Conservation (phyloP, 1,140 invertebrate species). For the Ladona fulva region DNA sequence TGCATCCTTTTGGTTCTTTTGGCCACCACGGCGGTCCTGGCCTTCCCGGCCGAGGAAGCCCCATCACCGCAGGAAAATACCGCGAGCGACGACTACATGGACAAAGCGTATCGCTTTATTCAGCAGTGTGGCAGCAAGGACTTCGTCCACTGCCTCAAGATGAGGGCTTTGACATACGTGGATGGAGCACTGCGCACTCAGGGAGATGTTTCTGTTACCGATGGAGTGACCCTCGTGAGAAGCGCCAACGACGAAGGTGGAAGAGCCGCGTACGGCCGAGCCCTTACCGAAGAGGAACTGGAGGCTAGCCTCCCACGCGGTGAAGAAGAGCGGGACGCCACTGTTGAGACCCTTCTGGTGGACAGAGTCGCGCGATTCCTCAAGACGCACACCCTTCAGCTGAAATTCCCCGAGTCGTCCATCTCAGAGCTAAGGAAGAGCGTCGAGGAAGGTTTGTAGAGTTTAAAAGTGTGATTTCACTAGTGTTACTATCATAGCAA, state of each 20-base stretch:
- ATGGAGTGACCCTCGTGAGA: neutral
- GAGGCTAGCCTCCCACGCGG: slow-evolving; percentile 46
- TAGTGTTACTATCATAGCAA: too few species aligned
- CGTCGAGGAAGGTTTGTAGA: slow-evolving; percentile 58
- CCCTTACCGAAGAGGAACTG: slow-evolving; percentile 6
- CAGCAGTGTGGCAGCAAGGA: slow-evolving; percentile 58
- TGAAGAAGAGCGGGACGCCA: slow-evolving; percentile 58
- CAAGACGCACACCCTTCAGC: slow-evolving; percentile 65
- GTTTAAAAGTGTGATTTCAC: neutral
- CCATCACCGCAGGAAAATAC: slow-evolving; percentile 18
- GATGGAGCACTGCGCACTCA: slow-evolving; percentile 37
- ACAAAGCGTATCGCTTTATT: slow-evolving; percentile 51
- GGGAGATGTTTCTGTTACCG: neutral
- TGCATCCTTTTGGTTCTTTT: neutral
- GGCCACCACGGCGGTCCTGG: neutral
- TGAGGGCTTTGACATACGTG: slow-evolving; percentile 52
- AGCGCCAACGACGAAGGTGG: slow-evolving; percentile 25
- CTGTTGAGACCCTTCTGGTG: slow-evolving; percentile 61
- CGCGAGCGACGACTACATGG: slow-evolving; percentile 35
- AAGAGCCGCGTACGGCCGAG: slow-evolving; percentile 25
- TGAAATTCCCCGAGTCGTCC: slow-evolving; percentile 54
- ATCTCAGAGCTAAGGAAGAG: slow-evolving; percentile 56
- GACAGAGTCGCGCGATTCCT: slow-evolving; percentile 65
- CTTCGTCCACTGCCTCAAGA: slow-evolving; percentile 62
- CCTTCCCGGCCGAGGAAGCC: neutral